Base-by-base conservation (phyloP, 2,888 invertebrate genomes). In the Lasioglossum lativentre region DNA sequence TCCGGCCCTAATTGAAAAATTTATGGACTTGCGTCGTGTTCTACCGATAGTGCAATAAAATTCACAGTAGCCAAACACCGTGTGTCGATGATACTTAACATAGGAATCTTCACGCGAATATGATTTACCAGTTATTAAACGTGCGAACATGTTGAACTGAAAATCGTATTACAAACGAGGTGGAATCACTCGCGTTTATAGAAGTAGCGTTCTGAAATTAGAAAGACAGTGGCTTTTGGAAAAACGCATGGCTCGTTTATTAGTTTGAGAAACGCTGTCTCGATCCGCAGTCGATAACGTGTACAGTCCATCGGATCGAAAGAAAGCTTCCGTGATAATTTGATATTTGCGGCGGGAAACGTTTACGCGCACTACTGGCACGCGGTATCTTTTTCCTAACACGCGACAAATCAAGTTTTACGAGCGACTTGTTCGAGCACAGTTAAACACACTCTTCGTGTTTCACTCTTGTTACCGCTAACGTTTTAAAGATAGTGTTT, bases 391-490 rank as follows among this genome's bases (percentile, higher is more conserved):
- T 76, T 76, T 70, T 75, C 42, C 42, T 27, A 56, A 52, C 80
- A 59, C 76, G 80, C 76, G 76, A 80, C 75, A 75, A 52, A 68
- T 70, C 76, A 27, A 52, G 30, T 80, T 80, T 80, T 80, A 66
- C 80, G 42, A 75, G 66, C 68, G 66, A 80, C 40, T 75, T 30
- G 40, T 16, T 52, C 40, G 68, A 80, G 75, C 75, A 70, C 72
- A 68, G 75, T 52, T 27, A 30, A 68, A 75, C 79, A 75, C 47
- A 68, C 40, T 40, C 40, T 38, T 34, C 47, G 68, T 42, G 66
- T 40, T 23, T 30, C 75, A 47, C 4, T 75, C 80, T 68, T 38
- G 40, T 80, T 68, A 40, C 52, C 40, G 52, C 40, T 72, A 42
- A 30, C 27, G 42, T 72, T 45, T 72, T 27, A 30, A 45, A 45